These are phyloP conservation scores for Tachysurus fulvidraco DNA, from an alignment of 2,113 vertebrate genomes.

Conservation along the genomic window DNA sequence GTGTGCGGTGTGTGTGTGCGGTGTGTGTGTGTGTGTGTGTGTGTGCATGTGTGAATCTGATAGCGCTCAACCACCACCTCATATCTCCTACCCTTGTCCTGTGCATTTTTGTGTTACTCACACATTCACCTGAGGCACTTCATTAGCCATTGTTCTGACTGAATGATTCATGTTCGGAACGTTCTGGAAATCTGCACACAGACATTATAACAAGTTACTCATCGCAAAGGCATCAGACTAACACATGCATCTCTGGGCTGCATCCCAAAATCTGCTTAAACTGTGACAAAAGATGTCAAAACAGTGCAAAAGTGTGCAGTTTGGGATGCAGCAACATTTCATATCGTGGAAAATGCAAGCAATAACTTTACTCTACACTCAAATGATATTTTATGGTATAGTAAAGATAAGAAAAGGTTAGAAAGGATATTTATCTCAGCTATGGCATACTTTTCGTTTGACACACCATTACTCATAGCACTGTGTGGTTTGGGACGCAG, in stretches of 20 bases:
- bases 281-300: neutral
- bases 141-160: neutral
- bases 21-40: too few relatives aligned
- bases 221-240: neutral
- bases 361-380: neutral
- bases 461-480: neutral
- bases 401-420: neutral
- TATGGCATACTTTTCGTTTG: neutral
- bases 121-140: neutral
- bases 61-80: neutral
- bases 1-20: neutral
- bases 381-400: neutral
- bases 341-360: neutral
- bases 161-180: neutral
- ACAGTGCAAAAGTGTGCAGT: neutral
- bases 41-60: neutral
- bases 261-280: neutral
- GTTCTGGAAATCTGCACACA: neutral
- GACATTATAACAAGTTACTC: neutral
- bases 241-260: neutral
- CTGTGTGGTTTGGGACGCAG: neutral
- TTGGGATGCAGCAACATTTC: neutral
- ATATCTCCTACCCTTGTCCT: neutral
- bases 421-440: neutral
- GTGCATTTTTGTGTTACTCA: neutral